Evolutionary conservation across 2,888 invertebrate species (phyloP).

Genomic region (Eucriotettix oculatus): DNA sequence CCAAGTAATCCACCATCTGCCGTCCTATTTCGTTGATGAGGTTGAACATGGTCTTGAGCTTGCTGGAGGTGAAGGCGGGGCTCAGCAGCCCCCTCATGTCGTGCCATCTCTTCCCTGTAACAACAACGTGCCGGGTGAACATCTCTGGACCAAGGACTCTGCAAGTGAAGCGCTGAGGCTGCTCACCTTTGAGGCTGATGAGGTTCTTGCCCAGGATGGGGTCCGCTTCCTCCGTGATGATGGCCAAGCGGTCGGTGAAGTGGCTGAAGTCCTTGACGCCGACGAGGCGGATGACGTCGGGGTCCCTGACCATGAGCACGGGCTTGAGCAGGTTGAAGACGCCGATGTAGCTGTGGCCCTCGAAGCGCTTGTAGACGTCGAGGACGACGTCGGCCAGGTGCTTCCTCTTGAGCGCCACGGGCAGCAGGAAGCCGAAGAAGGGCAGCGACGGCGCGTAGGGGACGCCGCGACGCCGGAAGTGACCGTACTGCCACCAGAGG

Average conservation of each 20-base stretch:
- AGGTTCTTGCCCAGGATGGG: background rate
- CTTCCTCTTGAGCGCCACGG: background rate
- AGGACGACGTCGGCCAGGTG: background rate
- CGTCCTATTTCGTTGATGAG: conserved; percentile 3
- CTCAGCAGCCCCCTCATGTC: conserved; percentile 8
- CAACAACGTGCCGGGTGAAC: background rate
- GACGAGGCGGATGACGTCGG: background rate
- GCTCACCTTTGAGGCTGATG: background rate
- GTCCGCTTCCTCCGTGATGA: background rate
- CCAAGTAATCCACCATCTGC: conserved; percentile 4
- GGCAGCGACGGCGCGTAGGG: background rate
- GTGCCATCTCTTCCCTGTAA: conserved; percentile 8
- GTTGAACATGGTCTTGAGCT: conserved; percentile 7
- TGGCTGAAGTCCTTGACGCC: background rate
- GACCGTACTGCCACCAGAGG: background rate
- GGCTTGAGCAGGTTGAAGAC: background rate
- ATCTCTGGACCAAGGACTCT: background rate
- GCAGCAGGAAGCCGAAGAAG: background rate
- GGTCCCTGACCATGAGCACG: background rate
- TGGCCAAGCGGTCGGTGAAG: background rate
- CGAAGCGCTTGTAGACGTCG: background rate
- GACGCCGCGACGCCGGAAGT: background rate
- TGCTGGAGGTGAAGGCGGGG: conserved; percentile 11
- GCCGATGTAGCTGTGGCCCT: background rate
- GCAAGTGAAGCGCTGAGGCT: background rate